Percentiles rank a stretch among this genome's conserved stretches.
Evolutionary conservation across 2,888 invertebrate species (phyloP).

Genomic region (Epirrhoe alternata): DNA sequence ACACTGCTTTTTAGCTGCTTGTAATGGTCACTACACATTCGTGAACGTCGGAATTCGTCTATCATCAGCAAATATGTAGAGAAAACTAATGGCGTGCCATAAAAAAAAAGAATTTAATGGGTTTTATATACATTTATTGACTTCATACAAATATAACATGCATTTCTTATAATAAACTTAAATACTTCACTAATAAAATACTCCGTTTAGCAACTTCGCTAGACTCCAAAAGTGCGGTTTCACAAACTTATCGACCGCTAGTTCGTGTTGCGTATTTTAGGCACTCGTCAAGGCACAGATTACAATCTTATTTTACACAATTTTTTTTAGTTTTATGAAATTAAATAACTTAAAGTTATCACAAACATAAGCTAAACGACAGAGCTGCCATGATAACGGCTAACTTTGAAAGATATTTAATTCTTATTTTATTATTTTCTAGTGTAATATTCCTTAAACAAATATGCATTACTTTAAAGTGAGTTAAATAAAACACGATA

Average conservation of each 20-base stretch:
- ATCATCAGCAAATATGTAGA: too few species aligned
- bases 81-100: not conserved
- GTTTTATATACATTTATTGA: conserved; percentile 62
- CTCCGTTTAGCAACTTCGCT: conserved; percentile 64
- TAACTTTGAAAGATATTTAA: too few species aligned
- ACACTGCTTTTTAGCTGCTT: too few species aligned
- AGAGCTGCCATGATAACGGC: too few species aligned
- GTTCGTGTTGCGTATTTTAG: conserved; percentile 29
- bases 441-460: too few species aligned
- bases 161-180: conserved; percentile 48
- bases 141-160: conserved; percentile 51
- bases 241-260: not conserved
- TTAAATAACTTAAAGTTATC: too few species aligned
- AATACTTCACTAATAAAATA: conserved; percentile 56
- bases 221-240: conserved; percentile 26
- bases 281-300: conserved; percentile 52
- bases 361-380: too few species aligned
- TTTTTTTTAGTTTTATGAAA: not conserved
- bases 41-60: too few species aligned
- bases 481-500: not conserved
- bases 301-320: not conserved
- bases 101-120: conserved; percentile 20
- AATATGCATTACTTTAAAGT: too few species aligned
- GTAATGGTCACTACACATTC: too few species aligned
- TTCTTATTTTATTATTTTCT: too few species aligned